Evolutionary conservation across 2,113 vertebrate genomes (phyloP).

Genomic region (Ciconia maguari): DNA sequence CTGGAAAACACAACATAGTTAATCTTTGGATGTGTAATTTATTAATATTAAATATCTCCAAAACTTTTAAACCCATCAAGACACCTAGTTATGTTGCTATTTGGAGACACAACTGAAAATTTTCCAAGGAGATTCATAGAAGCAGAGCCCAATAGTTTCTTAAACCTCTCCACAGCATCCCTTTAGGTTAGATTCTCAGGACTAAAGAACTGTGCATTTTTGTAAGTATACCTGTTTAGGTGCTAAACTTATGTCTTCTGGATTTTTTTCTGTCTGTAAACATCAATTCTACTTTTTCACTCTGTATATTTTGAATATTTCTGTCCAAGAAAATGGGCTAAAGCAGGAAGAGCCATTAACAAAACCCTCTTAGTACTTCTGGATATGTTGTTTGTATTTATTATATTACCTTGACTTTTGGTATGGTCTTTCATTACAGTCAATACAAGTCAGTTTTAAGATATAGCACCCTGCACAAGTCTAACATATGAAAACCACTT

Average conservation of each 20-base stretch:
- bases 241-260: neutral
- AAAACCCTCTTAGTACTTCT: neutral
- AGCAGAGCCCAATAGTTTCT: neutral
- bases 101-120: neutral
- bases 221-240: neutral
- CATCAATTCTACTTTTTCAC: neutral
- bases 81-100: neutral
- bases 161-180: neutral
- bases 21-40: neutral
- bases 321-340: neutral
- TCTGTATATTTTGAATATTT: neutral
- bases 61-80: neutral
- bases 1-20: neutral
- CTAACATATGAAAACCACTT: neutral
- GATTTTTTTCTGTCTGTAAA: neutral
- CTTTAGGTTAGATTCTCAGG: neutral
- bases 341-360: neutral
- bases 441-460: neutral
- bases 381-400: neutral
- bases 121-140: neutral
- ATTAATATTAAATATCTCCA: neutral
- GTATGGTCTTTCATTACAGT: neutral
- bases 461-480: neutral
- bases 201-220: neutral
- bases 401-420: neutral